phyloP scores from a whole-genome alignment of 2,888 invertebrate species.

The Eupithecia vulgata region DNA sequence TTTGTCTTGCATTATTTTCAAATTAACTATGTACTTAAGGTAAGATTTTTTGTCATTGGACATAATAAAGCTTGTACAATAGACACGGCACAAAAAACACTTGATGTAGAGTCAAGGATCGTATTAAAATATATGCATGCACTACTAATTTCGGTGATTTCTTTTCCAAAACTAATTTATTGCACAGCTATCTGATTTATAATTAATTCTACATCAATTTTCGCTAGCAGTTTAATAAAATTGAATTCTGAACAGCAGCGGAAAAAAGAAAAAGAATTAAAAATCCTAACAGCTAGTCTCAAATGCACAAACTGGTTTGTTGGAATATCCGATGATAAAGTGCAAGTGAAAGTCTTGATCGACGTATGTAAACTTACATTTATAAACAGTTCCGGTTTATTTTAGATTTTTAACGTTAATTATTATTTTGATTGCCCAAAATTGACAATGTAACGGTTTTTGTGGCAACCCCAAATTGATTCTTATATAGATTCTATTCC shows the following conservation, averaged over 20 bases:
- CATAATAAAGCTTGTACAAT: background rate
- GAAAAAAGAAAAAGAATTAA: conserved; percentile 52
- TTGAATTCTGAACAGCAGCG: conserved; percentile 52
- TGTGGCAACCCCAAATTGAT: background rate
- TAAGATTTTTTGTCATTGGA: background rate
- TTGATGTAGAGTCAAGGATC: background rate
- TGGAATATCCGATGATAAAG: conserved; percentile 78
- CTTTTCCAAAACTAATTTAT: conserved; percentile 58
- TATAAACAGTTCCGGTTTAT: conserved; percentile 77
- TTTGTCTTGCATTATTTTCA: background rate
- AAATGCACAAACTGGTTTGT: conserved; percentile 73
- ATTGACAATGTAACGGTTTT: conserved; percentile 24
- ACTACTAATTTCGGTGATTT: conserved; percentile 47
- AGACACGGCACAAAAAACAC: background rate
- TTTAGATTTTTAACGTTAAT: conserved; percentile 64
- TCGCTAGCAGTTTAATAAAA: conserved; percentile 57
- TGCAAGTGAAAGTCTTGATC: conserved; percentile 82
- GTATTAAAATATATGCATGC: conserved; percentile 24
- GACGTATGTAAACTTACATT: conserved; percentile 56
- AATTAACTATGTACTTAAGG: background rate
- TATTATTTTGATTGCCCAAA: conserved; percentile 48
- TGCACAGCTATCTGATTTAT: conserved; percentile 53
- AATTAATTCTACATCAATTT: conserved; percentile 58
- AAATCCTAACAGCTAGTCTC: conserved; percentile 62
- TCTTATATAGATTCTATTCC: background rate